phyloP scores from a whole-genome alignment of 2,113 vertebrate species.

The Campylorhamphus procurvoides region DNA sequence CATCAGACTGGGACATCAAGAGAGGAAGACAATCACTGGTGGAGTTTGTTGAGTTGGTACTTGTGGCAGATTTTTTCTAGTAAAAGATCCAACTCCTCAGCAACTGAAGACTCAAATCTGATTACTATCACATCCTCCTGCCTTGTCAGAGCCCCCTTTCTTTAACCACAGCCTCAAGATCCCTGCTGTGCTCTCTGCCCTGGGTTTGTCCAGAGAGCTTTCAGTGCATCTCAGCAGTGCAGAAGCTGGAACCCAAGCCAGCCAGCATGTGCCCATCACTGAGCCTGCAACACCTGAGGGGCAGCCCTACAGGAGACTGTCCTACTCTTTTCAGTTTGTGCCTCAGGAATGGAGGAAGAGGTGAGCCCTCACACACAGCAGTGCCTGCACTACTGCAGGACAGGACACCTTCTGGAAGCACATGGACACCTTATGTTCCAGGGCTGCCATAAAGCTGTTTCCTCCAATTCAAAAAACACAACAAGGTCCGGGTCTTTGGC shows the following conservation, averaged over 20 bases:
- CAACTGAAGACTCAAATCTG: background rate
- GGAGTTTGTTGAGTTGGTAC: background rate
- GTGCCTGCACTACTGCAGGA: background rate
- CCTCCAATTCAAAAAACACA: background rate
- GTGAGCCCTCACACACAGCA: background rate
- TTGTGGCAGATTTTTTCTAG: background rate
- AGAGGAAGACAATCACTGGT: background rate
- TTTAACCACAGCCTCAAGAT: background rate
- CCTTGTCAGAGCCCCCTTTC: background rate
- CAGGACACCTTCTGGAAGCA: background rate
- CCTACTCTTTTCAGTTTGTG: too few species aligned
- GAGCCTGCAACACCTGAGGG: background rate
- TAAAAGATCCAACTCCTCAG: background rate
- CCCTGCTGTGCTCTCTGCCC: background rate
- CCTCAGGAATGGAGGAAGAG: background rate
- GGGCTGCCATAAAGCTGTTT: background rate
- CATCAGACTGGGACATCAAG: background rate
- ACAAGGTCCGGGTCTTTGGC: background rate
- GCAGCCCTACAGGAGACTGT: background rate
- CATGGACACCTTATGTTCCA: rapidly evolving
- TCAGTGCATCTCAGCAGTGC: background rate
- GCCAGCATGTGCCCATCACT: rapidly evolving
- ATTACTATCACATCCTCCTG: background rate
- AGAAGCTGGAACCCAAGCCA: background rate
- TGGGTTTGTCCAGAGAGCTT: background rate